These are phyloP conservation scores for Sarcophaga variegata DNA, from an alignment of 2,888 invertebrate genomes.

Conservation along the genomic window DNA sequence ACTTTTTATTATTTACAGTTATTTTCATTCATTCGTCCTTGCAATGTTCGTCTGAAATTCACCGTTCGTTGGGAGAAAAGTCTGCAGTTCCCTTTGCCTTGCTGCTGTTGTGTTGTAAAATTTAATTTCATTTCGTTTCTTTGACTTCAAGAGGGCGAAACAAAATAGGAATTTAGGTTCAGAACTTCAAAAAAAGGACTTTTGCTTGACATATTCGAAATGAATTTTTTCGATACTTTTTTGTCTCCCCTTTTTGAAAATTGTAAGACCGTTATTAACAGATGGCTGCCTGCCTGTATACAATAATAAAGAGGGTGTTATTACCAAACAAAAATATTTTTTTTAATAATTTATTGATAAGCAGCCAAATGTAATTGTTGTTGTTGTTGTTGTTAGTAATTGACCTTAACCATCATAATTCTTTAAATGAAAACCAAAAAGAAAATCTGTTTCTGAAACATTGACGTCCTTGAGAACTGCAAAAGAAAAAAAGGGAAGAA, in stretches of 20 bases:
- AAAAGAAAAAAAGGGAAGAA: too few relatives aligned
- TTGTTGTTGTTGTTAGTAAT: not conserved
- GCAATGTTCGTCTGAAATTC: not conserved
- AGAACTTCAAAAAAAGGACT: not conserved
- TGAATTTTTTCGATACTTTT: too few relatives aligned
- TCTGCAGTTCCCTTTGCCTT: too few relatives aligned
- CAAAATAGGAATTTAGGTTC: not conserved
- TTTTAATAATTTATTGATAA: conserved; percentile 19
- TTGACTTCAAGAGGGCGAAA: not conserved
- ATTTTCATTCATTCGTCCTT: not conserved
- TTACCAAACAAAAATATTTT: not conserved
- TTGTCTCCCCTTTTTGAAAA: not conserved
- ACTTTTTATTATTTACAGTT: too few relatives aligned
- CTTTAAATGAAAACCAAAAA: too few relatives aligned
- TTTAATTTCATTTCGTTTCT: not conserved
- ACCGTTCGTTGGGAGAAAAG: too few relatives aligned
- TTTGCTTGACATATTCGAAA: conserved; percentile 4
- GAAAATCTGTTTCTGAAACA: not conserved
- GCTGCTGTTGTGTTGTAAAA: not conserved
- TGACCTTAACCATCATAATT: conserved; percentile 1
- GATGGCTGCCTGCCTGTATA: too few relatives aligned
- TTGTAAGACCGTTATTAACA: not conserved
- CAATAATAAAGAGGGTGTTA: not conserved
- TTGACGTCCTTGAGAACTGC: too few relatives aligned
- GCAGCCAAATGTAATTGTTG: not conserved